Conservation (phyloP, 53 echinoderm and acorn worm species). For the Mesocentrotus franciscanus region DNA sequence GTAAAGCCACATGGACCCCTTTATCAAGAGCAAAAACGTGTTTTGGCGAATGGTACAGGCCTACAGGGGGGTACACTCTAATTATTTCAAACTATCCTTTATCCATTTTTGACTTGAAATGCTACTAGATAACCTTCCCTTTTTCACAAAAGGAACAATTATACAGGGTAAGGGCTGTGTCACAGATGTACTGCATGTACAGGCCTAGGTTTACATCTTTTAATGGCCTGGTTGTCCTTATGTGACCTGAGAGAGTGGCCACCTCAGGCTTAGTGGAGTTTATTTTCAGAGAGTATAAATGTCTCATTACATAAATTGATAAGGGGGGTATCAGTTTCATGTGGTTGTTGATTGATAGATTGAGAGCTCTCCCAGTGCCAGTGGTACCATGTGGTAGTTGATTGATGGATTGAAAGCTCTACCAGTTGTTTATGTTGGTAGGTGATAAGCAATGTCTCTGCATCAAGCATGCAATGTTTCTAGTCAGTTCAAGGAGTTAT, state of each 20-base stretch:
- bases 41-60: too few species aligned
- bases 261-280: background rate
- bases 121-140: too few species aligned
- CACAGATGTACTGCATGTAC: background rate
- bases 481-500: too few species aligned
- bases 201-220: background rate
- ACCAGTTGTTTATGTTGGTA: background rate
- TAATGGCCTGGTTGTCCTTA: background rate
- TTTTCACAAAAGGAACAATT: too few species aligned
- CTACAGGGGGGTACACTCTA: too few species aligned
- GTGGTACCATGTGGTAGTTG: too few species aligned
- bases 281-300: background rate
- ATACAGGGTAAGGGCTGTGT: too few species aligned
- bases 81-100: too few species aligned
- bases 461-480: background rate
- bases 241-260: background rate
- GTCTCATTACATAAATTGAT: background rate
- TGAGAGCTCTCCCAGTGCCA: too few species aligned
- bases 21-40: too few species aligned
- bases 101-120: too few species aligned
- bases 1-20: too few species aligned
- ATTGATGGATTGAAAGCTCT: background rate
- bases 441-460: background rate
- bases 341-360: background rate
- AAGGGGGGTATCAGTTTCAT: conserved; percentile 1